Conservation (phyloP, 2,113 vertebrate species). For the Ellobius talpinus region DNA sequence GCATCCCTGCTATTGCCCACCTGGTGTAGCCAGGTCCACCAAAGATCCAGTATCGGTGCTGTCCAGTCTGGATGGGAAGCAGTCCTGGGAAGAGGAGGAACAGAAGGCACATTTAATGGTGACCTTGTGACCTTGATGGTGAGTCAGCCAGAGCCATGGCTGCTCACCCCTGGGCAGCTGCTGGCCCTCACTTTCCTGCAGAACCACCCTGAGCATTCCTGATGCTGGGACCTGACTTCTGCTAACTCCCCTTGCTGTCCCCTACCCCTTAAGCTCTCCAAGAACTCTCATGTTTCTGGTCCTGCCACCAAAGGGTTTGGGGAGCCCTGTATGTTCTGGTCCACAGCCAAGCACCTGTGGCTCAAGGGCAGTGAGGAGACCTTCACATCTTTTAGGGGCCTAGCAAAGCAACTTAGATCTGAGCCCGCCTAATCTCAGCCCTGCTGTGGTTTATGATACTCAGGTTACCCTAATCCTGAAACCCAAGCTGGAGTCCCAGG, state of each 20-base stretch:
- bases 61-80: background rate
- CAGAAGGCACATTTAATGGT: background rate
- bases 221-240: background rate
- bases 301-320: slow-evolving; percentile 72
- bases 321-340: slow-evolving; percentile 81
- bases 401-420: slow-evolving; percentile 88
- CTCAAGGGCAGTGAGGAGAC: slow-evolving; percentile 65
- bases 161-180: background rate
- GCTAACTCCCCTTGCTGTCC: background rate
- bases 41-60: background rate
- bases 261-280: background rate
- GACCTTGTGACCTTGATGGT: background rate
- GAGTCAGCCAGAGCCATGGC: background rate
- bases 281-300: slow-evolving; percentile 36
- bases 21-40: background rate
- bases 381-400: slow-evolving; percentile 88
- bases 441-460: slow-evolving; percentile 96
- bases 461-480: slow-evolving; percentile 98
- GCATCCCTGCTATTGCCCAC: no score
- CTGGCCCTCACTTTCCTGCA: background rate
- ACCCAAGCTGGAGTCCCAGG: slow-evolving; percentile 92
- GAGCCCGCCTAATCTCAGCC: slow-evolving; percentile 93
- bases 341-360: slow-evolving; percentile 90
- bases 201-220: background rate
- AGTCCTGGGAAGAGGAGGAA: background rate